These are phyloP conservation scores for Volucella zonaria DNA, from an alignment of 2,888 invertebrate species.

Conservation along the genomic window DNA sequence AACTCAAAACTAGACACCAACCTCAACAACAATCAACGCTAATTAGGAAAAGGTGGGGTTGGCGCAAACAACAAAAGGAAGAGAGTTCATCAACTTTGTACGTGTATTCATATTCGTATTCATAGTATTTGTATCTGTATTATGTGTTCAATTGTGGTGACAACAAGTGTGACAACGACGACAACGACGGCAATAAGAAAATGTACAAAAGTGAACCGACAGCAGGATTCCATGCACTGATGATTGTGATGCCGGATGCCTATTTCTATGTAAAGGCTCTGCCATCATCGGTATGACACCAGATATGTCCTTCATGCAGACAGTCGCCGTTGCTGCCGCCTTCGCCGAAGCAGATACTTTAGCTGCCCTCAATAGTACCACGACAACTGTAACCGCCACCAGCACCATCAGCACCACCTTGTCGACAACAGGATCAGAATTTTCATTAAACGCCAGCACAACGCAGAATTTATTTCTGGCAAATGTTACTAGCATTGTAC, in stretches of 20 bases:
- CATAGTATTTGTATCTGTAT: constrained; percentile 57
- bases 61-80: too few species aligned
- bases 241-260: constrained; percentile 65
- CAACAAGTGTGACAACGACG: constrained; percentile 19
- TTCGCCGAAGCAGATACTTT: constrained; percentile 63
- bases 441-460: constrained; percentile 58
- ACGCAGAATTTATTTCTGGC: constrained; percentile 59
- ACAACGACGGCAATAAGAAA: constrained; percentile 49
- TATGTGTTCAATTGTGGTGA: constrained; percentile 66
- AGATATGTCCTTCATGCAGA: constrained; percentile 75
- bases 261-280: constrained; percentile 53
- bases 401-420: too few species aligned
- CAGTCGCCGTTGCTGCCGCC: constrained; percentile 68
- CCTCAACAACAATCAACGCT: constrained; percentile 53
- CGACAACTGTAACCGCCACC: not conserved
- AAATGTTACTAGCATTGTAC: constrained; percentile 65
- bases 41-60: constrained; percentile 46
- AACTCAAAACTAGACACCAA: constrained; percentile 6
- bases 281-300: constrained; percentile 71
- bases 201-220: constrained; percentile 55
- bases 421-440: constrained; percentile 20
- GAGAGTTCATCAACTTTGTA: too few species aligned
- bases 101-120: too few species aligned
- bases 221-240: constrained; percentile 51
- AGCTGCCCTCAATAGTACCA: constrained; percentile 65